phyloP scores from a whole-genome alignment of 1,140 invertebrate species.

The Drosophila albomicans region DNA sequence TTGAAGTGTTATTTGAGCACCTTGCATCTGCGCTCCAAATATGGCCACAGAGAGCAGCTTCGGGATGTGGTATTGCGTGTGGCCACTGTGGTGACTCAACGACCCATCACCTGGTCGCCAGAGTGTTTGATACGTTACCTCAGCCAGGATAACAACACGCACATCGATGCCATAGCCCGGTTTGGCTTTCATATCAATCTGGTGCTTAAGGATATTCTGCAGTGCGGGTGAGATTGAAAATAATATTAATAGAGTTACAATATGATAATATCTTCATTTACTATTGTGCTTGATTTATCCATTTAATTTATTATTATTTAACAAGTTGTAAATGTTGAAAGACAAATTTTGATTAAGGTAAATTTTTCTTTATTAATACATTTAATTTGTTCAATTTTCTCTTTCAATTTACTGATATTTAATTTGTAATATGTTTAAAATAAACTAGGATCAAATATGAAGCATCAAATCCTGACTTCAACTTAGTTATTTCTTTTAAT shows the following conservation, averaged over 20 bases:
- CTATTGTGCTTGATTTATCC: no score
- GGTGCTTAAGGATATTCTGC: slow-evolving; percentile 52
- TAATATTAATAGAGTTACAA: neutral
- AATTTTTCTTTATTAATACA: no score
- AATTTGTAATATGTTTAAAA: no score
- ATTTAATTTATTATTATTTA: no score
- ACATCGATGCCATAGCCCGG: slow-evolving; percentile 60
- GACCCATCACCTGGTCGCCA: slow-evolving; percentile 46
- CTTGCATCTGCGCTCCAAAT: slow-evolving; percentile 59
- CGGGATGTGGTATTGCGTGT: slow-evolving; percentile 68
- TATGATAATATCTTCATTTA: no score
- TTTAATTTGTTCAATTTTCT: no score
- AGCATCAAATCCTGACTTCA: no score
- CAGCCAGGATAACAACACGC: slow-evolving; percentile 55
- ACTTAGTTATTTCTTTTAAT: no score
- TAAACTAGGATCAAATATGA: no score
- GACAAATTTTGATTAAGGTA: no score
- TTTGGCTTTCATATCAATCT: slow-evolving; percentile 65
- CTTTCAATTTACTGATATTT: no score
- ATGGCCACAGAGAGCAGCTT: slow-evolving; percentile 64
- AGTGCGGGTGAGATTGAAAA: slow-evolving; percentile 49
- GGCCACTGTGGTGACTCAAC: slow-evolving; percentile 69
- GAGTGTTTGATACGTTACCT: slow-evolving; percentile 46
- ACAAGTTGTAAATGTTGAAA: no score
- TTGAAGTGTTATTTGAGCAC: slow-evolving; percentile 51